Percentiles rank a stretch among this genome's conserved stretches.
These are phyloP conservation scores for Pionites leucogaster DNA, from an alignment of 2,113 vertebrate species.

Conservation along the genomic window DNA sequence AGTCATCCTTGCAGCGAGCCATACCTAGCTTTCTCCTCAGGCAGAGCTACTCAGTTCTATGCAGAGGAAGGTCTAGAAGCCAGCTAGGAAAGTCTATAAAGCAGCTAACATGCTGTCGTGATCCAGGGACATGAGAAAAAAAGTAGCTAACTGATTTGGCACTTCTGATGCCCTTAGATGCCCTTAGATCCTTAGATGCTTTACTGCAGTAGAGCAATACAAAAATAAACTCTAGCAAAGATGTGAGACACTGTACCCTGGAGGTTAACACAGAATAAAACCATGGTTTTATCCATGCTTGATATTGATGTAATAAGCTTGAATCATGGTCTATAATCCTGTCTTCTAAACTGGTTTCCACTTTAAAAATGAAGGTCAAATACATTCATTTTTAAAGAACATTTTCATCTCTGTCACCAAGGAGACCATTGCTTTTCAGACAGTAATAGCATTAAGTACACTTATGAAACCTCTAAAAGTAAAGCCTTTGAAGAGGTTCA, in stretches of 20 bases:
- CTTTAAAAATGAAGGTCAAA: not conserved
- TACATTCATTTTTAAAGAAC: not conserved
- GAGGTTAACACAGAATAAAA: rapidly evolving
- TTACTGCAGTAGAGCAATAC: not conserved
- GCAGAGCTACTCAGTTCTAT: not conserved
- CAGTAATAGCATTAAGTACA: not conserved
- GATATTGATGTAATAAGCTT: not conserved
- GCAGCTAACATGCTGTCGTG: not conserved
- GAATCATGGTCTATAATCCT: not conserved
- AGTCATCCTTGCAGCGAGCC: not conserved
- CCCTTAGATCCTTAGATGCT: not conserved
- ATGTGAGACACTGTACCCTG: not conserved
- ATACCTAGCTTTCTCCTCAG: not conserved
- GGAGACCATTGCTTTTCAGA: not conserved
- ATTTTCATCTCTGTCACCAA: not conserved
- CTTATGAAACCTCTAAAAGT: not conserved
- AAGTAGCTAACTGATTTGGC: not conserved
- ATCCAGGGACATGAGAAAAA: not conserved
- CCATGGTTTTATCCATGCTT: not conserved
- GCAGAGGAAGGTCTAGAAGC: not conserved
- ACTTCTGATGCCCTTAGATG: not conserved
- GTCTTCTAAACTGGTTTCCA: not conserved
- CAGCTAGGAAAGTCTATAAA: not conserved
- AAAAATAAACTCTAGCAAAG: not conserved
- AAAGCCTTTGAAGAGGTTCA: not conserved